These are phyloP conservation scores for Andrena bucephala DNA, from an alignment of 2,888 invertebrate genomes.

Conservation along the genomic window DNA sequence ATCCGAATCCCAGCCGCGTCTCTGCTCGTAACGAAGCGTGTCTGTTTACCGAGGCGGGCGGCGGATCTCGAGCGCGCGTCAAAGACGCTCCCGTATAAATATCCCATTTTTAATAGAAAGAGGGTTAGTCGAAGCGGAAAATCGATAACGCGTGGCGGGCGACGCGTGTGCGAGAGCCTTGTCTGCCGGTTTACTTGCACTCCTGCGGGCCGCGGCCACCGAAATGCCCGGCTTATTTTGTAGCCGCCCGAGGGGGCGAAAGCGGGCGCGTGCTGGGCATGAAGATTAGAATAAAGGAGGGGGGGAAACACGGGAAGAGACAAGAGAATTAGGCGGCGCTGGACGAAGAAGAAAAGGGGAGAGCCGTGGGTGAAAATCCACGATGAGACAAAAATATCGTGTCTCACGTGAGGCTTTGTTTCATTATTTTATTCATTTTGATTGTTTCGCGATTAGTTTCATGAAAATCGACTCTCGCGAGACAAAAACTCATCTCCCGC, in stretches of 20 bases:
- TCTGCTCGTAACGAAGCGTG: constrained; percentile 23
- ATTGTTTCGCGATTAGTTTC: too few relatives aligned
- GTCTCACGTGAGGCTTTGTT: too few relatives aligned
- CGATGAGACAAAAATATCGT: too few relatives aligned
- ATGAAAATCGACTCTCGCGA: too few relatives aligned
- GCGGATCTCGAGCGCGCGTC: constrained; percentile 24
- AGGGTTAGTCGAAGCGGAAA: constrained; percentile 49
- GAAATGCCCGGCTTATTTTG: background rate
- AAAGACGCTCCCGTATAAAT: constrained; percentile 53
- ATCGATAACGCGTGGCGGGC: constrained; percentile 46
- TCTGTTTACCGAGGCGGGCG: constrained; percentile 41
- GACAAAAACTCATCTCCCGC: too few relatives aligned
- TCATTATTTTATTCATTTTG: too few relatives aligned
- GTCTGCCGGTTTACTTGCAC: constrained; percentile 16
- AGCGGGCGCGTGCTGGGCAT: background rate
- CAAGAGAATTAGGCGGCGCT: too few relatives aligned
- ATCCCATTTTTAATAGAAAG: constrained; percentile 58
- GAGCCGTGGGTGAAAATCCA: too few relatives aligned
- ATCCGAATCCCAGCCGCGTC: constrained; percentile 18
- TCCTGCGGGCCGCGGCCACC: background rate
- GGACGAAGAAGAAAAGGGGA: too few relatives aligned
- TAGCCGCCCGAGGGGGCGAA: background rate
- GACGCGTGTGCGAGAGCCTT: constrained; percentile 8
- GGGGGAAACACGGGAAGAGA: background rate
- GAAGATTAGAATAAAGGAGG: background rate